A percentile compares a stretch with the other conserved stretches of the same genome.
phyloP scores from a whole-genome alignment of 2,888 invertebrate genomes.

The Lymantria dispar region DNA sequence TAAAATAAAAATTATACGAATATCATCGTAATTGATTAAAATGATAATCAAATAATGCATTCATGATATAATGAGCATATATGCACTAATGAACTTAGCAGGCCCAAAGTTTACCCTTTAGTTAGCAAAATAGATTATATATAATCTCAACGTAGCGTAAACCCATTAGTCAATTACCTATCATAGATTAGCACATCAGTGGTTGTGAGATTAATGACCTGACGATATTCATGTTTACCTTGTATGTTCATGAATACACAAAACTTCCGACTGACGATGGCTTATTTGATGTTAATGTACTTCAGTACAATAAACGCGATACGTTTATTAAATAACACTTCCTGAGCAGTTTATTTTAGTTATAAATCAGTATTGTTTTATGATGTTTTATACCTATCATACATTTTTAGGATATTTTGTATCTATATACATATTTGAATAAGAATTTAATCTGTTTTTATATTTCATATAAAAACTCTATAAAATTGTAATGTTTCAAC shows the following conservation, averaged over 20 bases:
- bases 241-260: slow-evolving; percentile 12
- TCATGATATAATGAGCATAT: too few species aligned
- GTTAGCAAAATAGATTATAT: slow-evolving; percentile 3
- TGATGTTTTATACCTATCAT: too few species aligned
- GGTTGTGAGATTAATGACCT: slow-evolving; percentile 54
- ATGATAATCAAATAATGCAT: too few species aligned
- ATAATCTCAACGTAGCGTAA: slow-evolving; percentile 26
- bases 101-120: neutral
- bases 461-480: too few species aligned
- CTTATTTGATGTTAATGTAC: slow-evolving; percentile 6
- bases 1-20: too few species aligned
- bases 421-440: too few species aligned
- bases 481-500: too few species aligned
- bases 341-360: neutral
- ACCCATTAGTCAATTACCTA: slow-evolving; percentile 61
- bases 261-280: slow-evolving; percentile 8
- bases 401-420: too few species aligned
- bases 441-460: too few species aligned
- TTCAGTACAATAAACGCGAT: neutral
- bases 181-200: slow-evolving; percentile 62
- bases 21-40: too few species aligned
- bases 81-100: neutral
- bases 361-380: too few species aligned
- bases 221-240: slow-evolving; percentile 32
- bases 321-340: neutral